These are phyloP conservation scores for Malachius bipustulatus DNA, from an alignment of 2,888 invertebrate species.

Conservation along the genomic window DNA sequence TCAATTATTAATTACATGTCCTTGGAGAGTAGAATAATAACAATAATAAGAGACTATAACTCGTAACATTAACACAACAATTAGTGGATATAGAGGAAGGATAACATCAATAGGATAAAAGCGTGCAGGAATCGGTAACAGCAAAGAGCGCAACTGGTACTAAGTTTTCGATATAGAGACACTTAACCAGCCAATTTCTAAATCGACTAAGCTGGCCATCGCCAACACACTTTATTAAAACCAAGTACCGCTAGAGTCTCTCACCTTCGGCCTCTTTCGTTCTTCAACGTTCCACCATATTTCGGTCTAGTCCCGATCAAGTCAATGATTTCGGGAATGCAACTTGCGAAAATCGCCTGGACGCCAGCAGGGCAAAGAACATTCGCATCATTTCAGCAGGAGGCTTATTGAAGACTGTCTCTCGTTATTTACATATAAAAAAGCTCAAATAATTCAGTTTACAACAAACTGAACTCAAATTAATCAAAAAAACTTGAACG, in stretches of 20 bases:
- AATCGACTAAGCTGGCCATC: slow-evolving; percentile 3
- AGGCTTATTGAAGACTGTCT: no score
- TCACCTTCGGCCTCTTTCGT: slow-evolving; percentile 99
- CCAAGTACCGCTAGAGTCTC: slow-evolving; percentile 35
- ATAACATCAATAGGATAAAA: slow-evolving; percentile 12
- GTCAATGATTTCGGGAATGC: slow-evolving; percentile 99
- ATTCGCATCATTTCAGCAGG: slow-evolving; percentile 33
- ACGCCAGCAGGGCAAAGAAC: slow-evolving; percentile 50
- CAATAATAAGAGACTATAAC: slow-evolving; percentile 37
- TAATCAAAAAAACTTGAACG: no score
- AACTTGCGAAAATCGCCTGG: slow-evolving; percentile 99
- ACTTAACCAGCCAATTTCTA: background rate
- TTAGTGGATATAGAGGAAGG: slow-evolving; percentile 28
- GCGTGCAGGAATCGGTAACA: slow-evolving; percentile 46
- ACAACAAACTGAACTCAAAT: no score
- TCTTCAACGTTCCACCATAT: slow-evolving; percentile 99
- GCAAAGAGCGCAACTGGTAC: slow-evolving; percentile 41
- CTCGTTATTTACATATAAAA: no score
- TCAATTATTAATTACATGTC: no score
- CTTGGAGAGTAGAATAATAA: slow-evolving; percentile 17
- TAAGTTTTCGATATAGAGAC: slow-evolving; percentile 25
- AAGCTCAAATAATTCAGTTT: no score
- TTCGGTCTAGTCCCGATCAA: slow-evolving; percentile 99
- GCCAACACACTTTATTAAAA: background rate
- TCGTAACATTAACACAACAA: slow-evolving; percentile 50